phyloP scores from a whole-genome alignment of 2,888 invertebrate species.

The Siphonodentalium dalli region DNA sequence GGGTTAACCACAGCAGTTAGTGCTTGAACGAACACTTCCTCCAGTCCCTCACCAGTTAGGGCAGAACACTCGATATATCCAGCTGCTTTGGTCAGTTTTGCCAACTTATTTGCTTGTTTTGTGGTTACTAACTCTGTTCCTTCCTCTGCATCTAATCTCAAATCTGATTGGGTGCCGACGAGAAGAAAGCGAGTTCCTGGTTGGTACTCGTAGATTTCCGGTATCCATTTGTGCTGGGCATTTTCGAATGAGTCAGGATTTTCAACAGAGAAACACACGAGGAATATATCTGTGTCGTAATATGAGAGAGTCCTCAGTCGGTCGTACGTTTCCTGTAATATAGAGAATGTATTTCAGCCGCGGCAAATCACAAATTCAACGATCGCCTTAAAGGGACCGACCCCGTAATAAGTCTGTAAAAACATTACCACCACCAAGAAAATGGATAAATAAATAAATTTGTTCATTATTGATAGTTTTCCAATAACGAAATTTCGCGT shows the following conservation, averaged over 20 bases:
- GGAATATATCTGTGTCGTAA: slow-evolving; percentile 52
- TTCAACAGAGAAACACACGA: slow-evolving; percentile 51
- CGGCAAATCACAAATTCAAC: too few species aligned
- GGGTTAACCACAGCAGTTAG: slow-evolving; percentile 33
- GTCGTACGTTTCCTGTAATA: slow-evolving; percentile 52
- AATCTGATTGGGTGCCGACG: slow-evolving; percentile 52
- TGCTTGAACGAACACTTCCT: slow-evolving; percentile 41
- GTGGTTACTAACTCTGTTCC: slow-evolving; percentile 24
- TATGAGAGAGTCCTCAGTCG: slow-evolving; percentile 49
- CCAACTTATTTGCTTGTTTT: slow-evolving; percentile 28
- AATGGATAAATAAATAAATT: too few species aligned
- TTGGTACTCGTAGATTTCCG: slow-evolving; percentile 47
- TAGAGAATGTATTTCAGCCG: too few species aligned
- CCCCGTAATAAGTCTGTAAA: too few species aligned
- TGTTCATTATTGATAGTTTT: too few species aligned
- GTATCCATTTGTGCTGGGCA: slow-evolving; percentile 48
- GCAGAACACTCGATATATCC: slow-evolving; percentile 38
- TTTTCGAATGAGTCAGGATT: slow-evolving; percentile 48
- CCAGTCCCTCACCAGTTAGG: slow-evolving; percentile 28
- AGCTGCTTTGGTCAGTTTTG: slow-evolving; percentile 28
- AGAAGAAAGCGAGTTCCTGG: slow-evolving; percentile 50
- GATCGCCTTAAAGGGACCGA: too few species aligned
- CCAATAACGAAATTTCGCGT: too few species aligned
- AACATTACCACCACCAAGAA: too few species aligned
- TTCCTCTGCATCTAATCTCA: slow-evolving; percentile 34